A percentile compares a stretch with the other conserved stretches of the same genome.
These are phyloP conservation scores for Dipodomys spectabilis DNA, from an alignment of 2,113 vertebrate genomes.

Conservation along the genomic window DNA sequence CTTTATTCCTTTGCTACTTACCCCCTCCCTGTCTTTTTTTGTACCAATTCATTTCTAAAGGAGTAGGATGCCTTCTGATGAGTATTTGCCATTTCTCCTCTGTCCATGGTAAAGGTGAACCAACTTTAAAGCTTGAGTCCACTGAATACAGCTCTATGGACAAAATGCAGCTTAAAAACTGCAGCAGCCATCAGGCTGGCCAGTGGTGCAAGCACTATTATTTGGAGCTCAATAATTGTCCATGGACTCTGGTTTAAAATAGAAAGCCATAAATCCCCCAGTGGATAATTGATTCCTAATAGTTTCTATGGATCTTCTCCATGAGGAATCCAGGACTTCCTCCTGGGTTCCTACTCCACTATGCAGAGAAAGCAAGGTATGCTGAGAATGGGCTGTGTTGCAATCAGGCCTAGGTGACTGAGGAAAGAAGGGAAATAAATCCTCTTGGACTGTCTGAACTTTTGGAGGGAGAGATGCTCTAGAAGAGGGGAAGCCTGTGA, in stretches of 20 bases:
- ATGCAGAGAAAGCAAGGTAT: not conserved
- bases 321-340: constrained; percentile 20
- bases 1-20: not conserved
- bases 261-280: not conserved
- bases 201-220: constrained; percentile 37
- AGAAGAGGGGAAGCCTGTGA: not conserved
- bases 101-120: not conserved
- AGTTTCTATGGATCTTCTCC: constrained; percentile 47
- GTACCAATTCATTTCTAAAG: constrained; percentile 32
- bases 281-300: constrained; percentile 48
- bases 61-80: not conserved
- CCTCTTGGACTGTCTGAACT: not conserved
- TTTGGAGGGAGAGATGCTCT: constrained; percentile 10
- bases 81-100: not conserved
- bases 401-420: not conserved
- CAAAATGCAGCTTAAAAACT: constrained; percentile 29
- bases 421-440: not conserved
- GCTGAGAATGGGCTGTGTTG: not conserved
- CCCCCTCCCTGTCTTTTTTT: not conserved
- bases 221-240: constrained; percentile 57
- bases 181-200: not conserved
- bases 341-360: not conserved
- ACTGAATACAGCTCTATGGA: not conserved
- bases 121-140: constrained; percentile 28
- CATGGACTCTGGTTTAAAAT: constrained; percentile 14